phyloP scores from a whole-genome alignment of 2,888 invertebrate genomes.

The Panzeria rudis region DNA sequence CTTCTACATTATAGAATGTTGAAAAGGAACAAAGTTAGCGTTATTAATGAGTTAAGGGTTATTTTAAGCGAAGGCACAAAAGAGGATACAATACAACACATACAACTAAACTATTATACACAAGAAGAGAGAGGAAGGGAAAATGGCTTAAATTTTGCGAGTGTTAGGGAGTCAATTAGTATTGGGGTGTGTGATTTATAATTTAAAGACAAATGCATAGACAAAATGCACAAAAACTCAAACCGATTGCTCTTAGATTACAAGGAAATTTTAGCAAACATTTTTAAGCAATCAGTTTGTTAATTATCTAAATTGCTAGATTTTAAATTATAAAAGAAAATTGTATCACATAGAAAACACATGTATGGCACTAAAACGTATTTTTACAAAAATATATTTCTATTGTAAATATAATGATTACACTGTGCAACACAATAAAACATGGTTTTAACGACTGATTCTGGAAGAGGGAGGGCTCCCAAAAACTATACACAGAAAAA shows the following conservation, averaged over 20 bases:
- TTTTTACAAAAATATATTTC: too few relatives aligned
- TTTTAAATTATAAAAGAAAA: background rate
- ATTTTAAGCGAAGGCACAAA: conserved; percentile 44
- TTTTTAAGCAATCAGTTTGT: background rate
- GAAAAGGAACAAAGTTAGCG: conserved; percentile 28
- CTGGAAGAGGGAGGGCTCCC: too few relatives aligned
- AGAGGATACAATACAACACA: conserved; percentile 3
- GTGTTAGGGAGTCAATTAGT: conserved; percentile 32
- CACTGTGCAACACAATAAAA: too few relatives aligned
- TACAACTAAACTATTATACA: background rate
- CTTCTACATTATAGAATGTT: background rate
- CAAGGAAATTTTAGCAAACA: background rate
- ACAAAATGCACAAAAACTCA: background rate
- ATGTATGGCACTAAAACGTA: too few relatives aligned
- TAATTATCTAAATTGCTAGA: background rate
- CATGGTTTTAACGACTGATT: too few relatives aligned
- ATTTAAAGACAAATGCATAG: conserved; percentile 26
- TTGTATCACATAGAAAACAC: background rate
- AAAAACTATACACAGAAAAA: too few relatives aligned
- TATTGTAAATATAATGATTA: too few relatives aligned
- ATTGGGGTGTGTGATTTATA: conserved; percentile 39
- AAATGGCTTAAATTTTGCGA: background rate
- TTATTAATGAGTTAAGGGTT: conserved; percentile 53
- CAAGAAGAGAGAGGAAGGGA: conserved; percentile 2
- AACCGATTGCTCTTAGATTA: too few relatives aligned